These are phyloP conservation scores for Bombyx huttoni DNA, from an alignment of 2,888 invertebrate genomes.

Conservation along the genomic window DNA sequence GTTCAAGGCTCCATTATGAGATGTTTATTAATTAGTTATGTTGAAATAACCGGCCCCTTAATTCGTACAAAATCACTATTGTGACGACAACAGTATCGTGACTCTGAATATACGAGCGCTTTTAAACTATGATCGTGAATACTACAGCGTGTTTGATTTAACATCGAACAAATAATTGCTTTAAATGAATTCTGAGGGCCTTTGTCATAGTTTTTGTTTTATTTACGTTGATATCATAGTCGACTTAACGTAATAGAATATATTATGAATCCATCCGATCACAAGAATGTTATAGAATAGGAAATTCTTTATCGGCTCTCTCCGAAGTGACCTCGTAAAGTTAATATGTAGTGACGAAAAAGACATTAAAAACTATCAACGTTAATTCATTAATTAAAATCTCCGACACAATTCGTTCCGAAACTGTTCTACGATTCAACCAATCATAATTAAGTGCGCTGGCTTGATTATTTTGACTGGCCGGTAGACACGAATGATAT, in stretches of 20 bases:
- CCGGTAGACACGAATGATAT: slow-evolving; percentile 30
- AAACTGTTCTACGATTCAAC: slow-evolving; percentile 24
- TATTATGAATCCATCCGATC: background rate
- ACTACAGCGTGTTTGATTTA: too few relatives aligned
- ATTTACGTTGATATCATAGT: background rate
- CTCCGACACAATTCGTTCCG: slow-evolving; percentile 12
- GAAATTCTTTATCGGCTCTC: background rate
- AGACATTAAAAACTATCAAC: slow-evolving; percentile 5
- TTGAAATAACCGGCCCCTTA: slow-evolving; percentile 45
- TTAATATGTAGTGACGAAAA: slow-evolving; percentile 5
- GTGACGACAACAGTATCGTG: slow-evolving; percentile 43
- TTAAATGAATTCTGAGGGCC: too few relatives aligned
- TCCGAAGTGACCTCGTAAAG: slow-evolving; percentile 1
- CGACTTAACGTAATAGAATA: background rate
- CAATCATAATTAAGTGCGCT: slow-evolving; percentile 29
- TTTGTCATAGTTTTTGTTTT: background rate
- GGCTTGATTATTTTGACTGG: slow-evolving; percentile 25
- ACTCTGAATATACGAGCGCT: slow-evolving; percentile 19
- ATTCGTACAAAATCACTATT: slow-evolving; percentile 38
- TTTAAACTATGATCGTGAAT: background rate
- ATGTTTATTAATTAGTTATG: slow-evolving; percentile 65
- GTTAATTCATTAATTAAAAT: slow-evolving; percentile 14
- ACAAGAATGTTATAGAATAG: background rate
- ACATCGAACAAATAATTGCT: too few relatives aligned
- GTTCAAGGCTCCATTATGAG: slow-evolving; percentile 60